Evolutionary conservation across 2,113 vertebrate species (phyloP).

Genomic region (Sylvietta virens): DNA sequence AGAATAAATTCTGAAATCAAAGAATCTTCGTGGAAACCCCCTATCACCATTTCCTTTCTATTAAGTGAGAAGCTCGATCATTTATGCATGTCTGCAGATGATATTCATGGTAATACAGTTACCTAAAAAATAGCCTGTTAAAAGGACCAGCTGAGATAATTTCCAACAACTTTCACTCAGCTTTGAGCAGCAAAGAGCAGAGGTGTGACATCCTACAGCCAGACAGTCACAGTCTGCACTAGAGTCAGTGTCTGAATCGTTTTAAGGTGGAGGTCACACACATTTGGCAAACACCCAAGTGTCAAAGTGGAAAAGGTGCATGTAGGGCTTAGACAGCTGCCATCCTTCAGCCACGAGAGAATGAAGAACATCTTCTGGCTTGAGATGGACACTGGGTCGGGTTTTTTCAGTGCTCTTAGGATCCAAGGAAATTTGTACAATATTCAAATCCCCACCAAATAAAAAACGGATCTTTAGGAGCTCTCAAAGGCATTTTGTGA

Average conservation of each 20-base stretch:
- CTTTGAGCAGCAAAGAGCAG: neutral
- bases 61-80: constrained; percentile 8
- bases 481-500: neutral
- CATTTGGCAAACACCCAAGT: neutral
- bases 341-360: neutral
- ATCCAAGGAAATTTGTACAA: neutral
- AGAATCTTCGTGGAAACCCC: constrained; percentile 54
- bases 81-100: constrained; percentile 43
- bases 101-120: neutral
- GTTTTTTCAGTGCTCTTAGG: neutral
- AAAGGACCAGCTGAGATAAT: neutral
- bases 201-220: neutral
- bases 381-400: neutral
- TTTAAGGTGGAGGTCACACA: neutral
- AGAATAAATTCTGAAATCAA: constrained; percentile 64
- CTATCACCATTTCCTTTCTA: constrained; percentile 53
- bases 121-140: neutral
- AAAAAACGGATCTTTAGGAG: neutral
- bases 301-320: neutral
- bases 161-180: neutral
- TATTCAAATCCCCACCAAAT: neutral
- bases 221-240: neutral
- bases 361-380: neutral
- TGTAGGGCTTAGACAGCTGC: neutral
- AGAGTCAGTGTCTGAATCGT: neutral